Evolutionary conservation across 2,888 invertebrate species (phyloP), one percentile per base, ranked within the genome.

Genomic region (Willowsia nigromaculata): DNA sequence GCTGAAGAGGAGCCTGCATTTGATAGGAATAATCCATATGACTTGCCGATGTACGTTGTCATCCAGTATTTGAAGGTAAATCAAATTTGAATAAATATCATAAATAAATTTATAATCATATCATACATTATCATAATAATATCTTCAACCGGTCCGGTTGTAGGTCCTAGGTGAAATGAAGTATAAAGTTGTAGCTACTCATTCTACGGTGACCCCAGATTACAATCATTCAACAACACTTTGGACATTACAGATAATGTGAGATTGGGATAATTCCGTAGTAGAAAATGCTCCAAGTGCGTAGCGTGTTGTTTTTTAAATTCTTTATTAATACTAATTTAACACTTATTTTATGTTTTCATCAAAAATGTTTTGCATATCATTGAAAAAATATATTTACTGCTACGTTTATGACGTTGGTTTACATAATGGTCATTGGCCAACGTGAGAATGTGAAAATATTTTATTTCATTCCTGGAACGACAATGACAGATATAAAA

Each of bases 1-100:
- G 59, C 88, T 0, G 90, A 91, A 3, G 90, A 91, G 13, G 91
- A 91, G 56, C 88, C 91, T 4, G 90, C 85, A 56, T 90, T 91
- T 50, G 86, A 78, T 30, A 37, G 90, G 1, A 90, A 86, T 27
- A 86, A 65, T 65, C 90, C 90, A 0, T 90, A 86, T 33, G 90
- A 90, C 59, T 22, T 86, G 43, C 91, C 91, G 30, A 86, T 91
- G 81, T 90, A 89, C 18, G 81, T 90, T n/a, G 87, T 87, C 71
- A 89, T 85, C 9, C 87, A 83, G 13, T 91, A 88, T 27, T 62
- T 91, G 25, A 91, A 91, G 25, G 83, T n/a, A n/a, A n/a, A n/a
- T n/a, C n/a, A n/a, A n/a, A n/a, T n/a, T n/a, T n/a, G n/a, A n/a
- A n/a, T n/a, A n/a, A n/a, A n/a, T n/a, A n/a, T n/a, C n/a, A n/a